Conservation (phyloP, 2,888 invertebrate genomes). For the Idaea straminata region DNA sequence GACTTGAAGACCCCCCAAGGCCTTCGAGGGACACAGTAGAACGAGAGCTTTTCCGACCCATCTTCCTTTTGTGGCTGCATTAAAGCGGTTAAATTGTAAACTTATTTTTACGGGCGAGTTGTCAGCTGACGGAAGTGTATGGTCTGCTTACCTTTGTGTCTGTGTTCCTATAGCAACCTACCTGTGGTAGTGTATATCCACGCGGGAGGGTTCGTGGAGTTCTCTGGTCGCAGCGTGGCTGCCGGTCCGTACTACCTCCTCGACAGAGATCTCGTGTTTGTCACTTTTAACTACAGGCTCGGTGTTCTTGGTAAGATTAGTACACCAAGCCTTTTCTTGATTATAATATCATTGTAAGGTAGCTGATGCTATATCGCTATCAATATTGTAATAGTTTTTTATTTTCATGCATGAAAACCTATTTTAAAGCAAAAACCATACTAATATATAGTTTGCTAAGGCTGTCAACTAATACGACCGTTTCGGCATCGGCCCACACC, state of each 20-base stretch:
- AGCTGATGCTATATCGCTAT: too few species aligned
- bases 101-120: too few species aligned
- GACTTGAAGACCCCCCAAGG: too few species aligned
- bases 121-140: neutral
- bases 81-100: too few species aligned
- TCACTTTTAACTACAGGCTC: conserved; percentile 49
- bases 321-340: neutral
- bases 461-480: too few species aligned
- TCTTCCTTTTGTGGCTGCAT: too few species aligned
- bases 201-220: conserved; percentile 83
- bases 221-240: conserved; percentile 79
- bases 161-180: conserved; percentile 14
- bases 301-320: conserved; percentile 65
- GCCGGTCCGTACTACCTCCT: conserved; percentile 82
- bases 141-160: neutral
- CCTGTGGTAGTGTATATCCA: conserved; percentile 86
- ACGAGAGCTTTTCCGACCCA: too few species aligned
- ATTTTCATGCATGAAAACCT: conserved; percentile 47
- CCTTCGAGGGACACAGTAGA: too few species aligned
- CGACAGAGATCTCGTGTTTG: conserved; percentile 67
- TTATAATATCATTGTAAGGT: too few species aligned
- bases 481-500: too few species aligned
- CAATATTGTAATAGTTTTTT: too few species aligned
- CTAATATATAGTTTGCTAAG: conserved; percentile 17
- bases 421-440: too few species aligned